Evolutionary conservation across 2,797 vertebrate genomes (phyloP).

Genomic region (Sebastes glaucus): DNA sequence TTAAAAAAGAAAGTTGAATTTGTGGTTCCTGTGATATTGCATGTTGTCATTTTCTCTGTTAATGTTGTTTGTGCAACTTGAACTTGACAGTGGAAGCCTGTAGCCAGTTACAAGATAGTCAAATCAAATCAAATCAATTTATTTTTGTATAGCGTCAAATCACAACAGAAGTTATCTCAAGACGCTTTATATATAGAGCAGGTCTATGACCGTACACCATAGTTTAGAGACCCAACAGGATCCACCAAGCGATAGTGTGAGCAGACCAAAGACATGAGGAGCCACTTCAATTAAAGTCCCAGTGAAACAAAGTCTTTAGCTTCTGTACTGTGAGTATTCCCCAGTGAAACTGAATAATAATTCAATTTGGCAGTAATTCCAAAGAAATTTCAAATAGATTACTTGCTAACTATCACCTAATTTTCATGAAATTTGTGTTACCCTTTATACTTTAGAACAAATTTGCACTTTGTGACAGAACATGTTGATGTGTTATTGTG

Average conservation of each 20-base stretch:
- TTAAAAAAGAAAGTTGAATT: constrained; percentile 6
- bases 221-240: no score
- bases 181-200: no score
- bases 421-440: no score
- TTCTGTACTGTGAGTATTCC: neutral
- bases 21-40: constrained; percentile 12
- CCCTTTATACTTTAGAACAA: neutral
- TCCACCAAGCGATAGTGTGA: neutral
- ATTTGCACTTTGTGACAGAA: neutral
- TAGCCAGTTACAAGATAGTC: neutral
- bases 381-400: no score
- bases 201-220: no score
- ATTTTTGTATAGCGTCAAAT: no score
- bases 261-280: neutral
- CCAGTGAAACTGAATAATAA: neutral
- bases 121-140: no score
- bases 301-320: neutral
- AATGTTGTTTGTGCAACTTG: neutral
- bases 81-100: neutral
- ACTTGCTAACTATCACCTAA: no score
- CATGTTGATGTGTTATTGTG: neutral
- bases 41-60: neutral
- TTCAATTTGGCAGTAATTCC: no score
- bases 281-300: neutral
- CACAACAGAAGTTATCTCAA: no score